A percentile compares a stretch with the other conserved stretches of the same genome.
Evolutionary conservation across 2,113 vertebrate species (phyloP).

Genomic region (Syngnathus scovelli): DNA sequence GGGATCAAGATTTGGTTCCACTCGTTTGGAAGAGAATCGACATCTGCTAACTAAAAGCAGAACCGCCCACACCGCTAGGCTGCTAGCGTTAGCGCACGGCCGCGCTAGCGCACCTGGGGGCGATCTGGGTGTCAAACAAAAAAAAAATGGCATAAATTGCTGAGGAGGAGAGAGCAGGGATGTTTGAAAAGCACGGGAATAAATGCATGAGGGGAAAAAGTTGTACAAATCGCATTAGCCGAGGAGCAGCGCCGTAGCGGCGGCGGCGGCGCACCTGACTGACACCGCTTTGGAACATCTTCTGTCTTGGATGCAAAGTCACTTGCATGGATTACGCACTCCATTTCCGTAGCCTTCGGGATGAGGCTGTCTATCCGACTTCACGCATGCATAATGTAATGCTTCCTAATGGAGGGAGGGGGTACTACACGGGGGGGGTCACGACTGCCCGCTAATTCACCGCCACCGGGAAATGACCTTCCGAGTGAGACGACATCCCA

Average conservation of each 20-base stretch:
- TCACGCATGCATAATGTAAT: slow-evolving; percentile 47
- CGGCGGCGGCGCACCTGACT: slow-evolving; percentile 12
- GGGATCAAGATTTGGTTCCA: slow-evolving; percentile 76
- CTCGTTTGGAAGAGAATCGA: slow-evolving; percentile 77
- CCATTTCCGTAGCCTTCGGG: slow-evolving; percentile 52
- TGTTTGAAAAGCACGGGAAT: slow-evolving; percentile 52
- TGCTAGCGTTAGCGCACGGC: slow-evolving; percentile 20
- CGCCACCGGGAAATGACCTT: slow-evolving; percentile 65
- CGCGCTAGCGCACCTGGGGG: slow-evolving; percentile 46
- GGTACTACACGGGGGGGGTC: slow-evolving; percentile 55
- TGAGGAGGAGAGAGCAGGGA: slow-evolving; percentile 37
- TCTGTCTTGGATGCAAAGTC: slow-evolving; percentile 38
- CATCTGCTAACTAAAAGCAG: slow-evolving; percentile 79
- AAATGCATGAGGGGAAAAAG: slow-evolving; percentile 57
- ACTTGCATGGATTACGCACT: slow-evolving; percentile 53
- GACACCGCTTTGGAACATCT: slow-evolving; percentile 27
- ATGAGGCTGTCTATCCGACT: slow-evolving; percentile 51
- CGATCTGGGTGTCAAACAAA: slow-evolving; percentile 46
- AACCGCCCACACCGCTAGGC: slow-evolving; percentile 75
- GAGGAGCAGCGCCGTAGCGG: background rate
- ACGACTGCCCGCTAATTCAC: slow-evolving; percentile 51
- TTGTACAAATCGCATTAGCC: slow-evolving; percentile 26
- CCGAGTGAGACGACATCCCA: slow-evolving; percentile 60
- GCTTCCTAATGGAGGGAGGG: slow-evolving; percentile 37
- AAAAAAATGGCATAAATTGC: slow-evolving; percentile 36